A percentile compares a stretch with the other conserved stretches of the same genome.
Conservation (phyloP, 2,113 vertebrate genomes). For the Candoia aspera region DNA sequence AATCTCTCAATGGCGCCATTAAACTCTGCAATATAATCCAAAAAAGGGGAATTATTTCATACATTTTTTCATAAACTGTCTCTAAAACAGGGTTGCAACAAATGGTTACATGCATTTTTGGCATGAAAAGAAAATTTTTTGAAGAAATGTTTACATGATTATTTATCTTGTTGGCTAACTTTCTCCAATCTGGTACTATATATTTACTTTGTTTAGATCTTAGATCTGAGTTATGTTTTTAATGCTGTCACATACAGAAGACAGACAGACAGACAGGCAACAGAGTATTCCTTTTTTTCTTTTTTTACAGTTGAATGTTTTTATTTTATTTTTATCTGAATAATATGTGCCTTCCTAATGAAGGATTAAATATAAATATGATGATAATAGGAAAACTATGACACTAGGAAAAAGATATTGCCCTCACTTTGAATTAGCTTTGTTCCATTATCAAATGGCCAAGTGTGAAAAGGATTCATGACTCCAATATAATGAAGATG, state of each 20-base stretch:
- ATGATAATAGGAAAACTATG: no score
- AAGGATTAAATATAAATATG: background rate
- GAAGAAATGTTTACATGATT: background rate
- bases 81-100: background rate
- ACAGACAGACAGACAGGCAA: no score
- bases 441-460: no score
- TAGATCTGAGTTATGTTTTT: no score
- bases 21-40: background rate
- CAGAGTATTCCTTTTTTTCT: no score
- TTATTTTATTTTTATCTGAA: background rate
- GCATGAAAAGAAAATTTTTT: background rate
- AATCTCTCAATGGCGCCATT: background rate
- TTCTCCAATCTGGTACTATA: background rate
- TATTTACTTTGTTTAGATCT: background rate
- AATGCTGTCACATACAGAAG: no score
- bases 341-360: background rate
- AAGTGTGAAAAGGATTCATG: no score
- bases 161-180: background rate
- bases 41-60: background rate
- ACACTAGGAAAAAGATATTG: no score
- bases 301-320: no score
- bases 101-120: background rate
- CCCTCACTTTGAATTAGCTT: no score
- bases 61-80: background rate
- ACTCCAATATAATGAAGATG: no score